Percentiles rank a stretch among this genome's conserved stretches.
Evolutionary conservation across 2,888 invertebrate species (phyloP).

Genomic region (Lepidochrysops patricia): DNA sequence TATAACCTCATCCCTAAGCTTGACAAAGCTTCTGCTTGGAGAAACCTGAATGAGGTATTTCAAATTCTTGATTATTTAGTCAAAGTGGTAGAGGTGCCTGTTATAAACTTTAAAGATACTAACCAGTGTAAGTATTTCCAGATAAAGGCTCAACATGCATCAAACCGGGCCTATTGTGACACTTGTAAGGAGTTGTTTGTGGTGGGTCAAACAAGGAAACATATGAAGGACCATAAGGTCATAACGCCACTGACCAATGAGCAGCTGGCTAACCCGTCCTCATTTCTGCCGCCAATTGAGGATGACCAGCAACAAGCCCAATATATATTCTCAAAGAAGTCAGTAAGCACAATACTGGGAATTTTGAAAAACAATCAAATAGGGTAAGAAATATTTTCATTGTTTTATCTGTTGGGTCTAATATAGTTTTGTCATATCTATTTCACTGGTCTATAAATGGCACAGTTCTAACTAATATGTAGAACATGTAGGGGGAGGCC

Average conservation of each 20-base stretch:
- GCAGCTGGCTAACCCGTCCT: conserved; percentile 76
- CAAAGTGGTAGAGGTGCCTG: too few relatives aligned
- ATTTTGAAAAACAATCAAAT: conserved; percentile 76
- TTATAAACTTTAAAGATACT: neutral
- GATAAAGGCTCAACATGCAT: conserved; percentile 54
- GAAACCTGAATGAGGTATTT: conserved; percentile 63
- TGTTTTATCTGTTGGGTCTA: neutral
- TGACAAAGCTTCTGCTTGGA: conserved; percentile 69
- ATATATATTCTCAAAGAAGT: conserved; percentile 84
- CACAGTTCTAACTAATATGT: too few relatives aligned
- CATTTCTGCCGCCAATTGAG: conserved; percentile 79
- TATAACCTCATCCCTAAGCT: conserved; percentile 60
- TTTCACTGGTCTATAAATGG: too few relatives aligned
- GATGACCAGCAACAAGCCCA: conserved; percentile 90
- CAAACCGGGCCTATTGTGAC: conserved; percentile 77
- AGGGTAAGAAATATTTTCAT: conserved; percentile 47
- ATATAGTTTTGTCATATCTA: too few relatives aligned
- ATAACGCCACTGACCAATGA: conserved; percentile 70
- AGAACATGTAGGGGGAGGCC: too few relatives aligned
- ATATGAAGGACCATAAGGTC: conserved; percentile 73
- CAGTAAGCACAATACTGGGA: conserved; percentile 77
- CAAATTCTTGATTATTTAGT: too few relatives aligned
- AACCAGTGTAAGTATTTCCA: conserved; percentile 25
- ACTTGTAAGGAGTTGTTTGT: conserved; percentile 75
- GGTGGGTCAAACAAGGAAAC: conserved; percentile 51